A percentile compares a stretch with the other conserved stretches of the same genome.
phyloP scores from a whole-genome alignment of 2,113 vertebrate genomes.

The Brevimyrus niger region DNA sequence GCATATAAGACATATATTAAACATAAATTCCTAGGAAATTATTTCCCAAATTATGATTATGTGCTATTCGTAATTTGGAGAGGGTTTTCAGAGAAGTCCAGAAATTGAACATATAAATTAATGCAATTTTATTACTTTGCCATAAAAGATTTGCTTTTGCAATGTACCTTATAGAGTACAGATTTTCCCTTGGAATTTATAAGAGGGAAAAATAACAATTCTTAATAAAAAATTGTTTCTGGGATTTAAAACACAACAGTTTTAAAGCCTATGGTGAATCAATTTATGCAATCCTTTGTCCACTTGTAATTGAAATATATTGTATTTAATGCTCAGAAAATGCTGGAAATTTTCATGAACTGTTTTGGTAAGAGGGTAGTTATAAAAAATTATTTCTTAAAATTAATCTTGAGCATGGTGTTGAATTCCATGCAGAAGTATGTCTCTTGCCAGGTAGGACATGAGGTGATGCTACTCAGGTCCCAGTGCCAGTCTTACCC shows the following conservation, averaged over 20 bases:
- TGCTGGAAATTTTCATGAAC: not conserved
- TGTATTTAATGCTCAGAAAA: not conserved
- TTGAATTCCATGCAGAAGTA: slow-evolving; percentile 35
- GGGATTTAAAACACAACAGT: not conserved
- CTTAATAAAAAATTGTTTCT: not conserved
- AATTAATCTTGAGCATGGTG: slow-evolving; percentile 20
- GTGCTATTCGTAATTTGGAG: not conserved
- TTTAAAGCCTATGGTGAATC: not conserved
- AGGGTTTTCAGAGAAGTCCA: not conserved
- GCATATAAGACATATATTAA: not conserved
- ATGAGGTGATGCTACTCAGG: slow-evolving; percentile 40
- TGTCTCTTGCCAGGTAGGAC: slow-evolving; percentile 25
- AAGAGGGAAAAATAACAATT: not conserved
- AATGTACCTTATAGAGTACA: not conserved
- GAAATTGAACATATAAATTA: not conserved
- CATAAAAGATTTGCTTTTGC: not conserved
- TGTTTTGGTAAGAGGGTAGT: slow-evolving; percentile 27
- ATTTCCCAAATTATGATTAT: not conserved
- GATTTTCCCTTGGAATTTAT: not conserved
- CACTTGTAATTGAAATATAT: not conserved
- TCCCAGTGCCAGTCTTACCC: slow-evolving; percentile 40
- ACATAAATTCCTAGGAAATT: not conserved
- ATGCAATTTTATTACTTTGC: not conserved
- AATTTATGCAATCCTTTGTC: not conserved
- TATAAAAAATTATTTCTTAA: slow-evolving; percentile 35